Evolutionary conservation across 2,113 vertebrate genomes (phyloP).

Genomic region (Etia nguti): DNA sequence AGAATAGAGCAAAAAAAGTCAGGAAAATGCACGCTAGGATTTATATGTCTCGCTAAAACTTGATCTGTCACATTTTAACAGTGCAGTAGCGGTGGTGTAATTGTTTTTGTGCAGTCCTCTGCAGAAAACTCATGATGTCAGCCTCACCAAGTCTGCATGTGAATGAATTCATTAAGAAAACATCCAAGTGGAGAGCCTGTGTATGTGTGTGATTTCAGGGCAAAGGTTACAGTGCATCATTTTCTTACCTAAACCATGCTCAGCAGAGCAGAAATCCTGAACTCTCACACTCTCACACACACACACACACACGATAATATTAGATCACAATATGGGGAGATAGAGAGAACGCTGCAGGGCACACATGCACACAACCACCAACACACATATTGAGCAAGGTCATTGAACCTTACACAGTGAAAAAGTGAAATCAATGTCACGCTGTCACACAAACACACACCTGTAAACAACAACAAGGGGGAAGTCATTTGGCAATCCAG

Average conservation of each 20-base stretch:
- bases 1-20: background rate
- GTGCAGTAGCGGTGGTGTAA: background rate
- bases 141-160: background rate
- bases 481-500: background rate
- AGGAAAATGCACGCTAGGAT: background rate
- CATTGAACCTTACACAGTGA: background rate
- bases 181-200: background rate
- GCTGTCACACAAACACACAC: background rate
- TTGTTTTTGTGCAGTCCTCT: background rate
- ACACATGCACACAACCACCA: background rate
- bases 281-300: background rate
- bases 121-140: background rate
- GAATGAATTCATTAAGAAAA: background rate
- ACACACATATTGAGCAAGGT: background rate
- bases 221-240: background rate
- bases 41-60: background rate
- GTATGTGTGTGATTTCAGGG: background rate
- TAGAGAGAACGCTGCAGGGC: conserved; percentile 20
- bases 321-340: background rate
- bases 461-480: background rate
- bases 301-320: background rate
- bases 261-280: conserved; percentile 2
- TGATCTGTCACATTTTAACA: background rate
- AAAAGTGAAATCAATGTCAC: background rate
- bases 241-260: conserved; percentile 10